Evolutionary conservation across 2,888 invertebrate genomes (phyloP), one percentile per base, ranked within the genome.

Genomic region (Ischnus inquisitorius): DNA sequence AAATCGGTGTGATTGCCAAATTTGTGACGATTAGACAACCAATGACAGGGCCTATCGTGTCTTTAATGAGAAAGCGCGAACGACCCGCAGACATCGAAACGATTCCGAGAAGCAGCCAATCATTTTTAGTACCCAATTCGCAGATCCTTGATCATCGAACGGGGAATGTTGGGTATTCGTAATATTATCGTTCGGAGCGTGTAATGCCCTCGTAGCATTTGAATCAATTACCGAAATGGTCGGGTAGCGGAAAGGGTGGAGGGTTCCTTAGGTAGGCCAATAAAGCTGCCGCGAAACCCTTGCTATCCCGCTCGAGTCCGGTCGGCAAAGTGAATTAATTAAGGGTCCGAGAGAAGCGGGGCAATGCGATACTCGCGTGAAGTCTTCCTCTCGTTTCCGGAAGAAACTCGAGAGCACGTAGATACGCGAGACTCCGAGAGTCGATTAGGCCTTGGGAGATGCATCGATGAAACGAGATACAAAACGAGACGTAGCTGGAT

Each of bases 301-400:
- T 85, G 90, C 89, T 89, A 89, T 89, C 88, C 88, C 88, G 88
- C 88, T 76, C 86, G 87, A 80, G 85, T 90, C 84, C 85, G 84
- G 88, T 84, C 74, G 82, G 87, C 88, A 90, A 91, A 91, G 89
- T 91, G 90, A 92, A 92, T 92, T 91, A 92, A 92, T 92, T 92
- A 90, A 89, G 90, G 89, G 86, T 90, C 88, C 86, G 86, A 85
- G 83, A 86, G 83, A 84, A 79, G 71, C 65, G 48, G 57, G 65
- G 34, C 34, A 34, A 34, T 77, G 79, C 79, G 84, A 82, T 79
- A 83, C 79, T 60, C 34, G 69, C 43, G 77, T 65, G 46, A 62
- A 71, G 68, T 78, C 62, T 78, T 76, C 72, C 76, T 34, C 74
- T 34, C 74, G 48, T 65, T 75, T 71, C 69, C 74, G 79, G 83